Evolutionary conservation across 2,888 invertebrate species (phyloP), one percentile per base, ranked within the genome.

Genomic region (Hedya salicella): DNA sequence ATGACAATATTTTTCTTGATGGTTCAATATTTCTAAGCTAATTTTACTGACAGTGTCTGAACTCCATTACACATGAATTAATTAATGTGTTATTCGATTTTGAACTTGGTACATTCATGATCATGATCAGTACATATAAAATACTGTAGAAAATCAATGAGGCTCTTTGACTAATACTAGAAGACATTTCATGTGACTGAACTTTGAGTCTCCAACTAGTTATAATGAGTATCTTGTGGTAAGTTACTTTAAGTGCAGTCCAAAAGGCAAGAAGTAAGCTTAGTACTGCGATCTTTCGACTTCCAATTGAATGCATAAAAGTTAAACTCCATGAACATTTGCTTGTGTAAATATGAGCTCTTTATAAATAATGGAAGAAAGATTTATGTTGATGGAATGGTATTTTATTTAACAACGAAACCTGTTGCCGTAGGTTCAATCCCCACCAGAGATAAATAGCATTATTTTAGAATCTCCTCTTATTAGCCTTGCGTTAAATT

Each of bases 171-270:
- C 42, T 66, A 66, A 66, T 66, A 61, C 53, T 66, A 66, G 42
- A 53, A 66, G 42, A 53, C 16, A 40, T 53, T 59, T 19, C 17
- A 42, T 16, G 32, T 53, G 32, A 64, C 50, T 54, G 11, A 16
- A 17, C 32, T 9, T 17, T n/a, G 44, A 54, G 46, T 53, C 59
- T 25, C 46, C 46, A 46, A 53, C 60, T 54, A 66, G 39, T 60
- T 30, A 11, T 46, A 60, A 66, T 60, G 65, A 61, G 66, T 66
- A 66, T 66, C 60, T 54, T 39, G 60, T 30, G 53, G 57, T 44
- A 13, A 65, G 39, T 40, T 53, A 65, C 53, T 19, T 66, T 48
- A 46, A 57, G 4, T 56, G 30, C 25, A 42, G 46, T 42, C 56
- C 30, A 32, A 17, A 30, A 32, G 19, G 46, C 32, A 46, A 44